Conservation (phyloP, 2,888 invertebrate genomes). For the Aspidapion aeneum region DNA sequence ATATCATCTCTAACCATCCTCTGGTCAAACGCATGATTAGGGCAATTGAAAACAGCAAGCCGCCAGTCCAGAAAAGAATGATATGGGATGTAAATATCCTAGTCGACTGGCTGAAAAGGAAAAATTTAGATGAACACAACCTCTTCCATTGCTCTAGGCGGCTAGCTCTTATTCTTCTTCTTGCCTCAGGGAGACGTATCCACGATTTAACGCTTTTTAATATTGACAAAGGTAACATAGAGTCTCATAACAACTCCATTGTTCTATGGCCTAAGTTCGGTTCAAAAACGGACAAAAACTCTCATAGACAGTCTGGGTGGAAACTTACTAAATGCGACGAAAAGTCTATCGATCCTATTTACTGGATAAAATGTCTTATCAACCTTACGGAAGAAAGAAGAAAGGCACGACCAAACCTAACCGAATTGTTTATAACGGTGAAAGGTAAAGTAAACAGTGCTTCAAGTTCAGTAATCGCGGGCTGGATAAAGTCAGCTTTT, state of each 20-base stretch:
- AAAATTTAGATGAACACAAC: not conserved
- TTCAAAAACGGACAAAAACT: conserved; percentile 1
- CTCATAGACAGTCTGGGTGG: not conserved
- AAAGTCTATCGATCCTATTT: not conserved
- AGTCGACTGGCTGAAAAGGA: conserved; percentile 2
- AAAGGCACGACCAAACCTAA: not conserved
- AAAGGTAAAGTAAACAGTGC: no score
- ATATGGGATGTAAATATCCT: not conserved
- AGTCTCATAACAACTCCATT: not conserved
- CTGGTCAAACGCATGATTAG: not conserved
- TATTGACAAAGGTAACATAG: not conserved
- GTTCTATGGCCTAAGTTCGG: conserved; percentile 13
- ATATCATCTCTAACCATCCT: not conserved
- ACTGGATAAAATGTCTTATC: not conserved
- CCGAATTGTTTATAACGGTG: not conserved
- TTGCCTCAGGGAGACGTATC: conserved; percentile 16
- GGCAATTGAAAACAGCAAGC: not conserved
- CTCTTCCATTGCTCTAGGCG: conserved; percentile 13
- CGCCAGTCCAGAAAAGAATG: not conserved
- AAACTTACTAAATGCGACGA: not conserved
- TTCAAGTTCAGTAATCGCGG: conserved; percentile 22
- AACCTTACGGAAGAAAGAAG: not conserved
- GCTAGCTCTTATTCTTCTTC: conserved; percentile 13
- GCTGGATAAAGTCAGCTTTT: conserved; percentile 22
- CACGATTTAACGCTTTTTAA: conserved; percentile 14